Base-by-base conservation (phyloP, 2,888 invertebrate species). In the Augochlorella aurata region DNA sequence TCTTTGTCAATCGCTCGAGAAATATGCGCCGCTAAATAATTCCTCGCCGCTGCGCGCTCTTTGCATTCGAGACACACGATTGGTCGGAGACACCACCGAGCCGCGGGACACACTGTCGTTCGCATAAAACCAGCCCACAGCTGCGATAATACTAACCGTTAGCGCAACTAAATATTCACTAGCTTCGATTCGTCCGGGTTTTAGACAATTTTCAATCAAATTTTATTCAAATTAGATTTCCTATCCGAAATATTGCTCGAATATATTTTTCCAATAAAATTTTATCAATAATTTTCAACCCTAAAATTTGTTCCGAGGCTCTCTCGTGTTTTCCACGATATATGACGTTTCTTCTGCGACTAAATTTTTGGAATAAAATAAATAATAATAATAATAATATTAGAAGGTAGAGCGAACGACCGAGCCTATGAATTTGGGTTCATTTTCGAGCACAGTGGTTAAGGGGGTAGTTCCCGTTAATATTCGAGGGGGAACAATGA, bases 401-500 rank as follows among this genome's bases (percentile, higher is more conserved):
- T 38, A 38, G 7, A 38, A 38, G 4, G 38, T 38, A 5, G 5
- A 4, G 5, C 3, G 38, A 38, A 38, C 38, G 38, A 38, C 38
- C 38, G 38, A 3, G 38, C 38, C 38, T 5, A 4, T 38, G 38
- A 38, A 38, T 38, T 38, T 4, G 38, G 38, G 29, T 29, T 29
- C 29, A 3, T 29, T 38, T 38, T 5, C 5, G 14, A 24, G 24
- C 24, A 58, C 14, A 14, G 58, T 3, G 12, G 21, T 14, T 58
- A 29, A 7, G 18, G 61, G 61, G 61, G 61, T 61, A 61, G 61
- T 61, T 61, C 18, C 16, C 16, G 29, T 61, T 61, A 61, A 61
- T 61, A 61, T 50, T 14, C 45, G 61, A 61, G 47, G 61, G 61
- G 58, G 71, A 61, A n/a, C 47, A 70, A 58, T 79, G 77, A 79